Base-by-base conservation (phyloP, 1,140 invertebrate genomes). In the Chionoecetes opilio region DNA sequence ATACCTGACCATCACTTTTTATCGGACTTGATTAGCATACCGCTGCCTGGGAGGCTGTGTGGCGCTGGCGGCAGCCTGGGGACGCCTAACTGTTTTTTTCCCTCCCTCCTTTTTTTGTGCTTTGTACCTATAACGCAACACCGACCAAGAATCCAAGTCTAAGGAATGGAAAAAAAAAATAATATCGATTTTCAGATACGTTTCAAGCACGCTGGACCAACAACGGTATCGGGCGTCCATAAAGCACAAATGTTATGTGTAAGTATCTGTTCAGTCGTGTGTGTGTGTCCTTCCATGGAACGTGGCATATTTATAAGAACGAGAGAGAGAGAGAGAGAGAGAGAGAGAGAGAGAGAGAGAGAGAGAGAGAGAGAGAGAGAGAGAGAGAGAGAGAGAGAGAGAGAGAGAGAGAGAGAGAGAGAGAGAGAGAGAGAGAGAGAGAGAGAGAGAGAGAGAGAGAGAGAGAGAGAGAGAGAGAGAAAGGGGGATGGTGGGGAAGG, bases 1-100 rank as follows among this genome's bases (percentile, higher is more conserved):
- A 94, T 94, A 94, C 93, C 93, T 94, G 93, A 94, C 93, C 93
- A 94, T 94, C 86, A 94, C 93, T 94, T 94, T 94, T 94, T 94
- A 90, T 94, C 87, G 86, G 35, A 29, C n/a, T 32, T 90, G 29
- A 94, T 94, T 94, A 90, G 87, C 93, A 94, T 94, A 94, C 93
- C 82, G 26, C 84, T 29, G 93, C 89, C 88, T 94, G 88, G 88
- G 82, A 86, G 32, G 82, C 75, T 53, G 53, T 31, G 53, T 29
- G 53, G 87, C 32, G 31, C 26, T 26, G 31, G 31, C 41, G 63
- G 41, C 35, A 31, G 41, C 31, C 9, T 26, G 53, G 29, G 84
- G 84, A 86, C 84, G 32, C 21, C 63, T 26, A 75, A 21, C 63
- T n/a, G 26, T 75, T 75, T 75, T 75, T 75, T n/a, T n/a, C 63